Evolutionary conservation across 2,888 invertebrate genomes (phyloP).

Genomic region (Archips xylosteana): DNA sequence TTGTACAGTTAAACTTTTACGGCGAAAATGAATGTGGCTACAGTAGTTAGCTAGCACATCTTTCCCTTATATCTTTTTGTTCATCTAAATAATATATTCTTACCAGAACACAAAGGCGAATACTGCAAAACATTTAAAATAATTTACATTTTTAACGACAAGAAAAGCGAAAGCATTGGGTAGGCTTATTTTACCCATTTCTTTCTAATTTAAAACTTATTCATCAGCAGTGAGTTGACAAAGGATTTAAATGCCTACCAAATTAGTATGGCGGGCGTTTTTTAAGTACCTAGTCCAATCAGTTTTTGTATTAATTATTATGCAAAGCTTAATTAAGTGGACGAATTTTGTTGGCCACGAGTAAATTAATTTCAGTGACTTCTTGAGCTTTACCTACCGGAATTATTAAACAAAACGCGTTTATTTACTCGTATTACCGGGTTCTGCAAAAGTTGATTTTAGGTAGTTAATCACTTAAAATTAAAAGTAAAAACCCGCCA

Average conservation of each 20-base stretch:
- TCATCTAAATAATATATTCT: neutral
- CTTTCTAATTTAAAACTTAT: constrained; percentile 41
- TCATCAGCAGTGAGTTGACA: constrained; percentile 61
- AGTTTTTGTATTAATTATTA: constrained; percentile 70
- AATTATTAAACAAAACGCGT: neutral
- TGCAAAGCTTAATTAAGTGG: constrained; percentile 78
- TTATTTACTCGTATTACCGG: neutral
- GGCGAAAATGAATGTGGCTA: too few relatives aligned
- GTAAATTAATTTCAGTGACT: constrained; percentile 63
- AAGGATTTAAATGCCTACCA: constrained; percentile 71
- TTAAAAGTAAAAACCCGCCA: too few relatives aligned
- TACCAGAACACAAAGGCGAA: neutral
- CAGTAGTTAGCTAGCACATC: neutral
- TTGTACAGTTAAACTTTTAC: too few relatives aligned
- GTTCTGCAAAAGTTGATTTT: neutral
- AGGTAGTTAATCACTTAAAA: neutral
- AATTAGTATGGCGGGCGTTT: constrained; percentile 71
- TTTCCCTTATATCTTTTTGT: neutral
- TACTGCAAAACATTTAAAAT: neutral
- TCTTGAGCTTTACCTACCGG: constrained; percentile 40
- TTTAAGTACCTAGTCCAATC: constrained; percentile 58
- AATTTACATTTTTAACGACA: neutral
- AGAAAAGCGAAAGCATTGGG: neutral
- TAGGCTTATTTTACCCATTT: constrained; percentile 22
- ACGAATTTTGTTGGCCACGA: constrained; percentile 63